Evolutionary conservation across 2,113 vertebrate species (phyloP).

Genomic region (Passer montanus): DNA sequence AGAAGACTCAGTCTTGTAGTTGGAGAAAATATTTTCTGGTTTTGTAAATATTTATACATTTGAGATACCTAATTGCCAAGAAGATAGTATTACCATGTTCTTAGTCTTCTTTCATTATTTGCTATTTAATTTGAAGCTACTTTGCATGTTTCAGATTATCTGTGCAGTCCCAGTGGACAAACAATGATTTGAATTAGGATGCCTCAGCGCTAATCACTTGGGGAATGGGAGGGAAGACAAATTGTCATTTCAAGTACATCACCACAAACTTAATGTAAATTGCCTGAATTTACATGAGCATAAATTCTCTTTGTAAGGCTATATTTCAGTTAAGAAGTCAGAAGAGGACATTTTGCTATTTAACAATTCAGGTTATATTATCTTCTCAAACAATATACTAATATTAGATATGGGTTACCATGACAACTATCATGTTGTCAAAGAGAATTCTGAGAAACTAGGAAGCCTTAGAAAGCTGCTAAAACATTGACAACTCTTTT

Average conservation of each 20-base stretch:
- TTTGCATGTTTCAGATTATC: background rate
- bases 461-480: background rate
- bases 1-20: background rate
- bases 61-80: background rate
- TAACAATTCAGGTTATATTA: background rate
- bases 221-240: background rate
- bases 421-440: background rate
- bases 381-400: background rate
- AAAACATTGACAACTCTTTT: background rate
- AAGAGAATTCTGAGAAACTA: background rate
- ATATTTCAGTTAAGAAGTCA: background rate
- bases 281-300: background rate
- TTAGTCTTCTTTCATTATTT: background rate
- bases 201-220: background rate
- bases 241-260: background rate
- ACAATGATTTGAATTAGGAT: background rate
- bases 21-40: background rate
- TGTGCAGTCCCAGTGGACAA: background rate
- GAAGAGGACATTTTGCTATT: background rate
- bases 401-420: background rate
- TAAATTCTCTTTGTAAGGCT: background rate
- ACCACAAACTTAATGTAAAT: background rate
- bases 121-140: background rate
- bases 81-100: background rate
- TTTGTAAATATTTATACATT: background rate